Percentiles rank a stretch among this genome's conserved stretches.
Evolutionary conservation across 2,888 invertebrate genomes (phyloP).

Genomic region (Agrotis puta): DNA sequence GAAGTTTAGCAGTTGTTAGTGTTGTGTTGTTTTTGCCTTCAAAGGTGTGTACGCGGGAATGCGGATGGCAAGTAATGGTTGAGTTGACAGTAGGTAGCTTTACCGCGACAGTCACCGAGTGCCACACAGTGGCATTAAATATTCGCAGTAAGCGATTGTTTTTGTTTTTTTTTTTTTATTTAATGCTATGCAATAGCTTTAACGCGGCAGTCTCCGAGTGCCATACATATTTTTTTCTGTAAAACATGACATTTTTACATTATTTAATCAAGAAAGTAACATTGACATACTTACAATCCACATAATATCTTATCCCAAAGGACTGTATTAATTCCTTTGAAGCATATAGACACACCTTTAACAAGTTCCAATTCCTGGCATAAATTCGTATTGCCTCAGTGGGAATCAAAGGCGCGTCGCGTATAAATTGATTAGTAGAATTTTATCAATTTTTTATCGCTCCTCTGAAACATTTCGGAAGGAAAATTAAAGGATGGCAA

Average conservation of each 20-base stretch:
- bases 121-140: no score
- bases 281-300: background rate
- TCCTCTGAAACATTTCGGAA: background rate
- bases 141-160: no score
- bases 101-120: no score
- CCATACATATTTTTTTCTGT: no score
- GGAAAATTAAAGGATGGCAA: constrained; percentile 12
- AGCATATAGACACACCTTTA: constrained; percentile 1
- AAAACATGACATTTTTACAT: no score
- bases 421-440: constrained; percentile 43
- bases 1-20: background rate
- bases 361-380: background rate
- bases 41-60: no score
- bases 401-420: constrained; percentile 1
- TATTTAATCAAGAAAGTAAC: no score
- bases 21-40: background rate
- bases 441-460: constrained; percentile 29
- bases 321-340: background rate
- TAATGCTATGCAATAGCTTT: no score
- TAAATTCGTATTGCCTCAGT: constrained; percentile 1
- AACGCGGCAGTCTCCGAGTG: no score
- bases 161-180: no score
- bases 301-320: background rate
- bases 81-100: no score
- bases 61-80: no score